Conservation (phyloP, 1,140 invertebrate genomes). For the Lasioglossum baleicum region DNA sequence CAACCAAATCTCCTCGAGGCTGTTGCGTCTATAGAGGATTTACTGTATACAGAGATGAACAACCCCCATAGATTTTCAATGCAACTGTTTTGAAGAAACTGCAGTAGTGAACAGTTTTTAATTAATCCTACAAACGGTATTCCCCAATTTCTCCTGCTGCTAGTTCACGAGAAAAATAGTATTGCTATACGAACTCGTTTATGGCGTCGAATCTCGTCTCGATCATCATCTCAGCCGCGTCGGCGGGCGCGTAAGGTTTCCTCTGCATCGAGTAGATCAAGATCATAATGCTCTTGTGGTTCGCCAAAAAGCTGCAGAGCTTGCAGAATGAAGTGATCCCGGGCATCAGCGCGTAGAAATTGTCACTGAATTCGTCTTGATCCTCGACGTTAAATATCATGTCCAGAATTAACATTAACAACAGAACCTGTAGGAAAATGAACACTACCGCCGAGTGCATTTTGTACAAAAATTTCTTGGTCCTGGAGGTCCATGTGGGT, state of each 20-base stretch:
- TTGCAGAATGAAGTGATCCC: background rate
- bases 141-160: too few species aligned
- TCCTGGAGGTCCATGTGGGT: conserved; percentile 7
- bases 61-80: too few species aligned
- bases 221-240: conserved; percentile 52
- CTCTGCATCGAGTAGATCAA: background rate
- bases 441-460: conserved; percentile 13
- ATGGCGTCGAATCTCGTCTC: conserved; percentile 38
- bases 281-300: background rate
- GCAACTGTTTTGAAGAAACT: too few species aligned
- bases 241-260: conserved; percentile 35
- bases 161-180: too few species aligned
- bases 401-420: background rate
- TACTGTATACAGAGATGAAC: too few species aligned
- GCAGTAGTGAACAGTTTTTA: too few species aligned
- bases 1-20: too few species aligned
- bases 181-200: too few species aligned
- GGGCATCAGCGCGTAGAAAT: conserved; percentile 33
- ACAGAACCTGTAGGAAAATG: background rate
- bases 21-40: too few species aligned
- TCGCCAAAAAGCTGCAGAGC: background rate
- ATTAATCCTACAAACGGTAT: too few species aligned
- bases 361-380: conserved; percentile 45
- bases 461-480: conserved; percentile 21
- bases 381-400: conserved; percentile 20